Conservation (phyloP, 2,113 vertebrate species). For the Setophaga coronata region DNA sequence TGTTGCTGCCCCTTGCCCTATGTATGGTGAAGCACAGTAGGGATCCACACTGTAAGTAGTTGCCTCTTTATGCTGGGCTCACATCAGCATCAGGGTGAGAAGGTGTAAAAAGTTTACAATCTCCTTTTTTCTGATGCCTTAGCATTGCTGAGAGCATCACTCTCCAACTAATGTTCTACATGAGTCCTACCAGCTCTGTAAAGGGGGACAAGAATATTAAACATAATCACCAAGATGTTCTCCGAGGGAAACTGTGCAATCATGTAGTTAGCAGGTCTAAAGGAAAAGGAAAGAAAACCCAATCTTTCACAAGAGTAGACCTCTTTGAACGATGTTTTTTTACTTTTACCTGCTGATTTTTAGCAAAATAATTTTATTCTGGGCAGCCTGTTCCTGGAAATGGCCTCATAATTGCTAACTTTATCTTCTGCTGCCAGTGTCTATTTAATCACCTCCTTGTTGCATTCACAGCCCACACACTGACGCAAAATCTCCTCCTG, state of each 20-base stretch:
- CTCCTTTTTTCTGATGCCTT: neutral
- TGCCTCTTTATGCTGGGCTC: neutral
- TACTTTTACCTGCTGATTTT: constrained; percentile 27
- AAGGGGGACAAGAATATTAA: neutral
- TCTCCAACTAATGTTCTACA: neutral
- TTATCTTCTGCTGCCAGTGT: constrained; percentile 55
- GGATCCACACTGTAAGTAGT: rapidly evolving
- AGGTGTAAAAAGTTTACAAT: neutral
- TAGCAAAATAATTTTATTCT: constrained; percentile 55
- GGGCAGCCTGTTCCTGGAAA: constrained; percentile 44
- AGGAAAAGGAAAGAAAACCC: neutral
- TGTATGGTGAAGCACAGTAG: rapidly evolving
- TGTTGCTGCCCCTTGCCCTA: neutral
- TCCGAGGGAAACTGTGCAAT: neutral
- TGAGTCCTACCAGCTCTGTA: neutral
- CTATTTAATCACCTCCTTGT: constrained; percentile 53
- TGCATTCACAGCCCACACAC: constrained; percentile 44
- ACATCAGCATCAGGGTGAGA: neutral
- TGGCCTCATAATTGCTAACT: constrained; percentile 54
- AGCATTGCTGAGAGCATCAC: neutral
- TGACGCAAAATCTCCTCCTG: constrained; percentile 51
- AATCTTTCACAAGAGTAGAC: neutral
- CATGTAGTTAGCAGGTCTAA: neutral
- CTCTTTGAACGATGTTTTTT: neutral
- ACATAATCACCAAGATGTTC: neutral